phyloP scores from a whole-genome alignment of 2,797 vertebrate genomes.

The Helicolenus hilgendorfi region DNA sequence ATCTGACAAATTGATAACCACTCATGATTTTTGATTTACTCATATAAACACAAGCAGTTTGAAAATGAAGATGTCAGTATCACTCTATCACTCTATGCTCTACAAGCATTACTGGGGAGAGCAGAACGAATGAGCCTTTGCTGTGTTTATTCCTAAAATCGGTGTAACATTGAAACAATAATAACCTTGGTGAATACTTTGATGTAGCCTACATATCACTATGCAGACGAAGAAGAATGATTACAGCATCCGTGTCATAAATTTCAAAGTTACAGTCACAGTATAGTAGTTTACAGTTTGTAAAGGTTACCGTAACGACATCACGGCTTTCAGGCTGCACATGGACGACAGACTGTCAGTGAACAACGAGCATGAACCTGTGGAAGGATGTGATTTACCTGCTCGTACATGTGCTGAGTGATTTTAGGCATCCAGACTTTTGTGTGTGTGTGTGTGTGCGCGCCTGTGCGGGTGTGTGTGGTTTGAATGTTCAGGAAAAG shows the following conservation, averaged over 20 bases:
- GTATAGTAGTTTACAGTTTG: constrained; percentile 49
- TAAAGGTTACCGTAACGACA: constrained; percentile 71
- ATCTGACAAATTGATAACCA: constrained; percentile 15
- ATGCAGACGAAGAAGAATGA: constrained; percentile 44
- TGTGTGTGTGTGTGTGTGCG: neutral
- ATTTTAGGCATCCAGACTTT: constrained; percentile 27
- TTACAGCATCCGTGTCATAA: constrained; percentile 23
- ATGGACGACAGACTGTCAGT: constrained; percentile 54
- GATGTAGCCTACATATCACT: constrained; percentile 34
- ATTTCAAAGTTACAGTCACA: constrained; percentile 62
- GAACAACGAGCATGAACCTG: constrained; percentile 57
- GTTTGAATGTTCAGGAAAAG: constrained; percentile 53
- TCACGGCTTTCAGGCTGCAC: constrained; percentile 17
- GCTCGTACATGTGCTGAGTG: constrained; percentile 41
- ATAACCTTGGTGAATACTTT: constrained; percentile 59
- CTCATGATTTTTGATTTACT: neutral
- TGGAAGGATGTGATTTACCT: constrained; percentile 56
- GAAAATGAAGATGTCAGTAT: constrained; percentile 9
- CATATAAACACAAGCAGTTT: neutral
- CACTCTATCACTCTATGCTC: too few relatives aligned
- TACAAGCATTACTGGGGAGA: neutral
- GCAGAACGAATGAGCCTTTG: neutral
- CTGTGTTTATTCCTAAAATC: constrained; percentile 27
- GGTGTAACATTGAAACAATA: constrained; percentile 17
- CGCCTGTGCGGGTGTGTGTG: constrained; percentile 2